phyloP scores from a whole-genome alignment of 37 sponge, comb jelly and placozoan species.

The Mnemiopsis leidyi region DNA sequence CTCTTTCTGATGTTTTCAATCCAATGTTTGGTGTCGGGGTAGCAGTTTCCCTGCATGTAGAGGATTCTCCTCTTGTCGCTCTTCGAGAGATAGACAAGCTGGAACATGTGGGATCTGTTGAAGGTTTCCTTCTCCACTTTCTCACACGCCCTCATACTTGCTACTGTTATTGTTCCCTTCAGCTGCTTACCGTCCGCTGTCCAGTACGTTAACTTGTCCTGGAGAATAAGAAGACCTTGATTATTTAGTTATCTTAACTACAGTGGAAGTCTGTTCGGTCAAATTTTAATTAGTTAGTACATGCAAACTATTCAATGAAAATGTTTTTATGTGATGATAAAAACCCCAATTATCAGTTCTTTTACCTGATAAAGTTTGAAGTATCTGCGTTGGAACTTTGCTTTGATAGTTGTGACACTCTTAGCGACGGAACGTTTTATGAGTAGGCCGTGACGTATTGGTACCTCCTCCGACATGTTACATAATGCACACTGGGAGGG shows the following conservation, averaged over 20 bases:
- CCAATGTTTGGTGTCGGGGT: not conserved
- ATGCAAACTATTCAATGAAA: too few relatives aligned
- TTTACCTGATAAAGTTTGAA: not conserved
- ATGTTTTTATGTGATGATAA: too few relatives aligned
- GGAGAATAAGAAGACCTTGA: too few relatives aligned
- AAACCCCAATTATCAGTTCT: too few relatives aligned
- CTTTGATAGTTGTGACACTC: slow-evolving; percentile 15
- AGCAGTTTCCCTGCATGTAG: not conserved
- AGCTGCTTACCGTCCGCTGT: not conserved
- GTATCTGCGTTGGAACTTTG: not conserved
- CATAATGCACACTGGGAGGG: too few relatives aligned
- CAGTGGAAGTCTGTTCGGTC: too few relatives aligned
- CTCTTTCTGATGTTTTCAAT: not conserved
- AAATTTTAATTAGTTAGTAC: too few relatives aligned
- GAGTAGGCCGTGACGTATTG: not conserved
- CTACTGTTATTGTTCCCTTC: not conserved
- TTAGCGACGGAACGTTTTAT: not conserved
- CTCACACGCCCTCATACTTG: slow-evolving; percentile 5
- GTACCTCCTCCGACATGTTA: not conserved
- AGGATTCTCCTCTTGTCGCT: not conserved
- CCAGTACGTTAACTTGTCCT: not conserved
- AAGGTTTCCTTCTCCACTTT: not conserved
- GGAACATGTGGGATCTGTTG: slow-evolving; percentile 38
- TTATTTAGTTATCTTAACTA: too few relatives aligned
- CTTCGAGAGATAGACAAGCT: slow-evolving; percentile 18